Percentiles rank a stretch among this genome's conserved stretches.
Evolutionary conservation across 2,797 vertebrate genomes (phyloP).

Genomic region (Urocyon cinereoargenteus): DNA sequence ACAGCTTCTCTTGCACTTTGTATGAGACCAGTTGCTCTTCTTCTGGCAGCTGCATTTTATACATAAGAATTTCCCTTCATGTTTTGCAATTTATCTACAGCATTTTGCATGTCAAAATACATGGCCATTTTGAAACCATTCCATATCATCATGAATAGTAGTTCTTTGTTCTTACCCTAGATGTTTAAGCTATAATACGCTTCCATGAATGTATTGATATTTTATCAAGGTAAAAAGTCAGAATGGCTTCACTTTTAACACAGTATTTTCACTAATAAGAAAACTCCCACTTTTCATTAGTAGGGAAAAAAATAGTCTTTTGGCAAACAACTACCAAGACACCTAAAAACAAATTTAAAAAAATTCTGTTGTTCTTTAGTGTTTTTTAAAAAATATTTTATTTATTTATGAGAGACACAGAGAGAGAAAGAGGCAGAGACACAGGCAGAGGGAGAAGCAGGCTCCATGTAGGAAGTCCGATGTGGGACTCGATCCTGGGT

Average conservation of each 20-base stretch:
- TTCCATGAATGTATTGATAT: background rate
- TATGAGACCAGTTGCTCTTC: conserved; percentile 9
- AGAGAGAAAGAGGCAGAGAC: no score
- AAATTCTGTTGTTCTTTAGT: background rate
- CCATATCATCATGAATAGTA: background rate
- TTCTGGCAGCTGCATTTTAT: background rate
- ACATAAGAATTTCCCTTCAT: background rate
- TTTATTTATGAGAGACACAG: no score
- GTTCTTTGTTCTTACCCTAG: background rate
- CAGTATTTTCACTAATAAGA: background rate
- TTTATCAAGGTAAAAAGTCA: background rate
- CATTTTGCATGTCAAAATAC: background rate
- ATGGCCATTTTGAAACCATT: background rate
- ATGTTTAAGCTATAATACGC: background rate
- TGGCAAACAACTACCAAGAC: background rate
- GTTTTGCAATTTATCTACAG: background rate
- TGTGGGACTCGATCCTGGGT: no score
- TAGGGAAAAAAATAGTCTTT: background rate
- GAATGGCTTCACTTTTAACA: conserved; percentile 9
- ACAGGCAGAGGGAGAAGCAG: no score
- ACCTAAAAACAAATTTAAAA: conserved; percentile 24
- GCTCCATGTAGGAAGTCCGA: no score
- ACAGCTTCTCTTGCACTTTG: background rate
- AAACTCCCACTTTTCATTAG: background rate
- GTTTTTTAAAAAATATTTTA: no score